Evolutionary conservation across 2,113 vertebrate genomes (phyloP).

Genomic region (Falco punctatus): DNA sequence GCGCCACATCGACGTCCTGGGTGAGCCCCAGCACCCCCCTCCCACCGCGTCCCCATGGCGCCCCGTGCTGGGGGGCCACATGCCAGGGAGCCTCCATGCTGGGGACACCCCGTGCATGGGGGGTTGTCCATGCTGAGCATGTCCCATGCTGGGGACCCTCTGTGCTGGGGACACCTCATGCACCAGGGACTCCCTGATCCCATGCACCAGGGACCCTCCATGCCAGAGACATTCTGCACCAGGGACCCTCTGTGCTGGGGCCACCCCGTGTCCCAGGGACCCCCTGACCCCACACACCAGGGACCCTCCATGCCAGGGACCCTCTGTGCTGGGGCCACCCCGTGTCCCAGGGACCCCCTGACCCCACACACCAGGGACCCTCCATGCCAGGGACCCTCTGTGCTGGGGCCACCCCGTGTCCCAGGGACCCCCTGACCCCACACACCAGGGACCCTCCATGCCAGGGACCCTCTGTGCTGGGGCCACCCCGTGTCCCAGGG

Average conservation of each 20-base stretch:
- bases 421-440: accelerated
- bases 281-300: background rate
- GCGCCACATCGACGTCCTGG: constrained; percentile 55
- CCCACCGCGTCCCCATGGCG: accelerated
- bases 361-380: background rate
- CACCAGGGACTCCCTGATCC: background rate
- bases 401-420: background rate
- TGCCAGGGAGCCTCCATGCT: accelerated
- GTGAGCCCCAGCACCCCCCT: background rate
- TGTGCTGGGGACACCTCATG: accelerated
- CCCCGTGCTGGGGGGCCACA: accelerated
- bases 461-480: background rate
- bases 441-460: background rate
- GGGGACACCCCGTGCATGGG: accelerated
- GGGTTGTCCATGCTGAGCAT: no score
- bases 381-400: background rate
- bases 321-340: background rate
- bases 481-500: no score
- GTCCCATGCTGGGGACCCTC: background rate
- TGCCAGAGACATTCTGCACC: background rate
- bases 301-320: background rate
- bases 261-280: no score
- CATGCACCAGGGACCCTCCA: accelerated
- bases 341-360: background rate
- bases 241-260: no score